These are phyloP conservation scores for Arctocebus calabarensis DNA, from an alignment of 2,797 vertebrate species.

Conservation along the genomic window DNA sequence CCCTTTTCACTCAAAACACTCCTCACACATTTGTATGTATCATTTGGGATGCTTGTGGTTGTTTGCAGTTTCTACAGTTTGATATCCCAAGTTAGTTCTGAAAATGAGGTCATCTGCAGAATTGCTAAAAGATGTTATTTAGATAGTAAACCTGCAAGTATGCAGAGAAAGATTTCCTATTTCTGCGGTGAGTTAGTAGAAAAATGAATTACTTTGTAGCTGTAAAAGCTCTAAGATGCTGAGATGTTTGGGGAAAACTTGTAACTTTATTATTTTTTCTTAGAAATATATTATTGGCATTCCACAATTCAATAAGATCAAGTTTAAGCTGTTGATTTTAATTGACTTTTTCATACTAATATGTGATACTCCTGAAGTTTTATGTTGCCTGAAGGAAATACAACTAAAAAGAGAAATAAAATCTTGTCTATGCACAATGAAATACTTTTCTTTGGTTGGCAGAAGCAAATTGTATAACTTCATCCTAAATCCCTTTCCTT, in stretches of 20 bases:
- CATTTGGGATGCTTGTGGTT: conserved; percentile 16
- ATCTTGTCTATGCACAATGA: background rate
- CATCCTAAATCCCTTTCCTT: background rate
- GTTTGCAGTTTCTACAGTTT: conserved; percentile 60
- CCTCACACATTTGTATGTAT: background rate
- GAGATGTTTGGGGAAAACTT: conserved; percentile 58
- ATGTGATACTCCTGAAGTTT: conserved; percentile 21
- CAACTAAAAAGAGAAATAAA: conserved; percentile 42
- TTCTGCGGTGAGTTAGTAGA: conserved; percentile 42
- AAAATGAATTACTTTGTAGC: conserved; percentile 70
- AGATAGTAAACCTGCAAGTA: conserved; percentile 63
- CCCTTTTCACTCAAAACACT: background rate
- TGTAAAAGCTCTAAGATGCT: conserved; percentile 52
- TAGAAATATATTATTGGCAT: conserved; percentile 51
- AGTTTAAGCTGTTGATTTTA: conserved; percentile 46
- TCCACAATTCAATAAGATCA: conserved; percentile 37
- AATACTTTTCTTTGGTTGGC: conserved; percentile 28
- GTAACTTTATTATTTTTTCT: conserved; percentile 45
- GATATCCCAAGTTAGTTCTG: conserved; percentile 52
- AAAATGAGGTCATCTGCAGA: conserved; percentile 66
- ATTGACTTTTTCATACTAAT: conserved; percentile 38
- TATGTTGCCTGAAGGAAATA: conserved; percentile 26
- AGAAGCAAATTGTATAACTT: conserved; percentile 40
- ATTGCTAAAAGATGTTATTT: conserved; percentile 66
- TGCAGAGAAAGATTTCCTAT: conserved; percentile 61